A percentile compares a stretch with the other conserved stretches of the same genome.
These are phyloP conservation scores for Triplophysa rosa DNA, from an alignment of 2,113 vertebrate genomes.

Conservation along the genomic window DNA sequence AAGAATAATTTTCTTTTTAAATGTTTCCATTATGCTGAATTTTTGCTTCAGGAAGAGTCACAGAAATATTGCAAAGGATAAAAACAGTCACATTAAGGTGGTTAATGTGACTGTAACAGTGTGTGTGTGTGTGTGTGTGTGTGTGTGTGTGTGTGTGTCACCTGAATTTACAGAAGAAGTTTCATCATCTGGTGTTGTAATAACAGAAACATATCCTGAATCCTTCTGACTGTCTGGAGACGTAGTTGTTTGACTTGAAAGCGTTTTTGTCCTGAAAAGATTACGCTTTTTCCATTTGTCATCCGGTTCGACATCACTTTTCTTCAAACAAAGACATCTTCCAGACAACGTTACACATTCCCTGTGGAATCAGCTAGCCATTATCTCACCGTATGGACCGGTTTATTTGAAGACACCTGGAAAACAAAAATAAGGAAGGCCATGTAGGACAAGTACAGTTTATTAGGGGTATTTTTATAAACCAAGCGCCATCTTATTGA, in stretches of 20 bases:
- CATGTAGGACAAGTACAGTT: slow-evolving; percentile 11
- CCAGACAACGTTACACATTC: neutral
- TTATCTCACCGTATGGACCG: neutral
- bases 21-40: too few species aligned
- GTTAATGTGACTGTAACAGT: too few species aligned
- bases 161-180: slow-evolving; percentile 1
- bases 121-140: too few species aligned
- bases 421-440: neutral
- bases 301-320: slow-evolving; percentile 1
- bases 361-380: neutral
- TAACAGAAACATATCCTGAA: slow-evolving; percentile 4
- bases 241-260: neutral
- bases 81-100: too few species aligned
- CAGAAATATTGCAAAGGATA: too few species aligned
- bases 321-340: neutral
- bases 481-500: slow-evolving; percentile 39
- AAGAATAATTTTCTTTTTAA: too few species aligned
- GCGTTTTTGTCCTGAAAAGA: slow-evolving; percentile 13
- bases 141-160: neutral
- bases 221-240: slow-evolving; percentile 9
- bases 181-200: neutral
- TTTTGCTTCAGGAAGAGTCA: too few species aligned
- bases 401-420: neutral
- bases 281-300: slow-evolving; percentile 26
- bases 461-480: slow-evolving; percentile 34